Conservation (phyloP, 37 sponge, comb jelly and placozoan species). For the Aphrocallistes beatrix region DNA sequence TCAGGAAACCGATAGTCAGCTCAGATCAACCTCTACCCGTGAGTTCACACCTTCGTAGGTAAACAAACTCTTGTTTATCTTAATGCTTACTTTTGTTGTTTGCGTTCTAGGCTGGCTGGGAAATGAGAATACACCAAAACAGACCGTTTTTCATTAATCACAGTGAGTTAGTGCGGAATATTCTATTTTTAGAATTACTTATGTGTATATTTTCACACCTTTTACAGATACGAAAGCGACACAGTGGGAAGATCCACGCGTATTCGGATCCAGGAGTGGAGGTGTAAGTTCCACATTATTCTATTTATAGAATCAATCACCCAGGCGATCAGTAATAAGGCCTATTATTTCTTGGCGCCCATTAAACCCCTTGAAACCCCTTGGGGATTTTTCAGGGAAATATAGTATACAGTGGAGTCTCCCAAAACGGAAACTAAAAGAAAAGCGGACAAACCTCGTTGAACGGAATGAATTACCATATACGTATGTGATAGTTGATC, state of each 20-base stretch:
- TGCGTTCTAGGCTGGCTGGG: constrained; percentile 66
- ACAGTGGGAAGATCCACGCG: constrained; percentile 89
- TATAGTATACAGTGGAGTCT: too few relatives aligned
- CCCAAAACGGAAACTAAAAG: too few relatives aligned
- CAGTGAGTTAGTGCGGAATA: constrained; percentile 33
- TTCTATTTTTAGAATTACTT: not conserved
- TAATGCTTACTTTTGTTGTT: not conserved
- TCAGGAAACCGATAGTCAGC: not conserved
- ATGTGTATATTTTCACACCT: not conserved
- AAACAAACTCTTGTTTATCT: not conserved
- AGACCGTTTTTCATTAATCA: constrained; percentile 87
- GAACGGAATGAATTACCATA: too few relatives aligned
- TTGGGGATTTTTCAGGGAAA: too few relatives aligned
- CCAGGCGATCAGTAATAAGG: too few relatives aligned
- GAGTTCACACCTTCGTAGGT: not conserved
- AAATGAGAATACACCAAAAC: constrained; percentile 42
- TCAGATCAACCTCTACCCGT: not conserved
- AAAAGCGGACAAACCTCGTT: too few relatives aligned
- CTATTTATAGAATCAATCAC: too few relatives aligned
- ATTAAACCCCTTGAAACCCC: too few relatives aligned
- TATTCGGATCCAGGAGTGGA: constrained; percentile 21
- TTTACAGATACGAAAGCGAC: constrained; percentile 31
- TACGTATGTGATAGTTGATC: too few relatives aligned
- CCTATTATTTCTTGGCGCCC: too few relatives aligned
- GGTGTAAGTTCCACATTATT: not conserved